A percentile compares a stretch with the other conserved stretches of the same genome.
phyloP scores from a whole-genome alignment of 2,797 vertebrate genomes.

The Chaetophractus vellerosus region DNA sequence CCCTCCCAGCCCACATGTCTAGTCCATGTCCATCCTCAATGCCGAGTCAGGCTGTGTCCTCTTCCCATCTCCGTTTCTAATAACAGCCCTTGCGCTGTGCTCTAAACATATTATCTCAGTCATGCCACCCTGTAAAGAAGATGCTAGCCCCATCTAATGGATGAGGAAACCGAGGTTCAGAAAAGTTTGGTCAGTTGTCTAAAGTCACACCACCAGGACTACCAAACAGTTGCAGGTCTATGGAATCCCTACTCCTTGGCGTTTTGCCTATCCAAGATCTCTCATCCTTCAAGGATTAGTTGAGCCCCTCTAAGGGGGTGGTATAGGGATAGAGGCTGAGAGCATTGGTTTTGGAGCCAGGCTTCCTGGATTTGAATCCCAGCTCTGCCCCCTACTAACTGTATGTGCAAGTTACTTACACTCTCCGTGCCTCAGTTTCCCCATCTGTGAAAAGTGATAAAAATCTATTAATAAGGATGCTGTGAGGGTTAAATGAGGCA shows the following conservation, averaged over 20 bases:
- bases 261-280: neutral
- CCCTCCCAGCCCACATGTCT: fast-evolving
- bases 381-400: neutral
- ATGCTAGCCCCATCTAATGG: neutral
- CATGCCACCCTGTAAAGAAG: neutral
- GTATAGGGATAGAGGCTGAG: neutral
- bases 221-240: neutral
- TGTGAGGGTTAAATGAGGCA: neutral
- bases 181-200: neutral
- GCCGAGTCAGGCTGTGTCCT: neutral
- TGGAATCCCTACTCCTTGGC: neutral
- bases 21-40: neutral
- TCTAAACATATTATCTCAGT: neutral
- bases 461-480: neutral
- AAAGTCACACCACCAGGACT: neutral
- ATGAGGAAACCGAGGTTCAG: neutral
- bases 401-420: neutral
- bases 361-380: neutral
- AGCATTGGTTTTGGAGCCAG: neutral
- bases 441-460: neutral
- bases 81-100: neutral
- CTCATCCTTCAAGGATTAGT: neutral
- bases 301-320: neutral
- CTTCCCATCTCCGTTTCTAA: neutral
- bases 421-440: neutral